Percentiles rank a stretch among this genome's conserved stretches.
Evolutionary conservation across 2,888 invertebrate species (phyloP).

Genomic region (Apodemia duryi): DNA sequence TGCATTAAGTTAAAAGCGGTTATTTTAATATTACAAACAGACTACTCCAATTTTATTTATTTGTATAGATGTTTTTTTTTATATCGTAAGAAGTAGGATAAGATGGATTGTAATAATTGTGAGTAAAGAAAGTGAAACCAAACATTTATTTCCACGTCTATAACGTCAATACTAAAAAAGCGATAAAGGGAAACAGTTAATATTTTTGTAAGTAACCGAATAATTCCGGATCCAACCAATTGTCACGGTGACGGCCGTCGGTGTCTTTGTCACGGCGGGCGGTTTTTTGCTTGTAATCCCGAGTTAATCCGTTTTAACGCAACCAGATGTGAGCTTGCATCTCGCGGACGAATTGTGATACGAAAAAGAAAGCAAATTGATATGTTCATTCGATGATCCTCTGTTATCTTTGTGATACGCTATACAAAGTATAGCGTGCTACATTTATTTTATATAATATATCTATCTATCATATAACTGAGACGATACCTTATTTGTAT

Average conservation of each 20-base stretch:
- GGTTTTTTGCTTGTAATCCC: conserved; percentile 71
- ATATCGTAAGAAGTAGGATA: no score
- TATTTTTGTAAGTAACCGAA: conserved; percentile 54
- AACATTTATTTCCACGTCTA: no score
- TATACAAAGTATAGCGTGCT: no score
- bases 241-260: conserved; percentile 70
- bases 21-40: no score
- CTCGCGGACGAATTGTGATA: conserved; percentile 21
- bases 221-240: conserved; percentile 65
- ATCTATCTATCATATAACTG: no score
- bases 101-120: no score
- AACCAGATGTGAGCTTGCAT: conserved; percentile 63
- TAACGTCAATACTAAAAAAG: conserved; percentile 33
- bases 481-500: no score
- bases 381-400: background rate
- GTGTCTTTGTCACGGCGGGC: conserved; percentile 63
- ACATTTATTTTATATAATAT: no score
- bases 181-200: conserved; percentile 43
- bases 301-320: conserved; percentile 75
- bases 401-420: background rate
- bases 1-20: no score
- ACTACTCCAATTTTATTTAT: no score
- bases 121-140: no score
- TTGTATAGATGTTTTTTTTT: no score
- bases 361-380: conserved; percentile 19